Evolutionary conservation across 2,113 vertebrate genomes (phyloP), one percentile per base, ranked within the genome.

Genomic region (Ageneiosus marmoratus): DNA sequence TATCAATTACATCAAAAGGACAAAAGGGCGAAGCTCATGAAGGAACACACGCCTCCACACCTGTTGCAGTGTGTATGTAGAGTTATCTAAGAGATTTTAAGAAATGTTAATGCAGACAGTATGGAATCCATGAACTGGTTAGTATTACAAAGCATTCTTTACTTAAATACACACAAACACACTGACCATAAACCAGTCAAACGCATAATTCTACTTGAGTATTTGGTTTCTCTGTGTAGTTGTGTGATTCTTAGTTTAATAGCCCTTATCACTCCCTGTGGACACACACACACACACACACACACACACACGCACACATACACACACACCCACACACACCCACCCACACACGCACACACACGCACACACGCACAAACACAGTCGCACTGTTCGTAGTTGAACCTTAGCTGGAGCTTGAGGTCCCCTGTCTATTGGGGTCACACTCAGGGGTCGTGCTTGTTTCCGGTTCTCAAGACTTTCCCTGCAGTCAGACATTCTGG

Each of bases 401-500:
- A 83, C n/a, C n/a, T n/a, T n/a, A n/a, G n/a, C n/a, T n/a, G n/a
- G 79, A 46, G 44, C 83, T 85, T 69, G 79, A 85, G 77, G 79
- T 56, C 22, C 55, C 79, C 44, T 76, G 72, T 84, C 60, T 27
- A 75, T 83, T 78, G 78, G 51, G 80, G 83, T 85, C 79, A 86
- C 55, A 46, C 51, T 77, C 67, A 77, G 48, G 84, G 85, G 77
- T 24, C 48, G 72, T 65, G 51, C 73, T 81, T 63, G 79, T 70
- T 72, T 89, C 86, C 82, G 85, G 85, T 87, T 90, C 88, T 77
- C 89, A 89, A 63, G 83, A 83, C 78, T 80, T 60, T 83, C 69
- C 60, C 7, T 79, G 75, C 53, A 48, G 15, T 82, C 32, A 78
- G 78, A 84, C 85, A 79, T 65, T 85, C 62, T 51, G 76, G 79